Percentiles rank a stretch among this genome's conserved stretches.
These are phyloP conservation scores for Palythoa grandiflora DNA, from an alignment of 92 coral and sea anemone species.

Conservation along the genomic window DNA sequence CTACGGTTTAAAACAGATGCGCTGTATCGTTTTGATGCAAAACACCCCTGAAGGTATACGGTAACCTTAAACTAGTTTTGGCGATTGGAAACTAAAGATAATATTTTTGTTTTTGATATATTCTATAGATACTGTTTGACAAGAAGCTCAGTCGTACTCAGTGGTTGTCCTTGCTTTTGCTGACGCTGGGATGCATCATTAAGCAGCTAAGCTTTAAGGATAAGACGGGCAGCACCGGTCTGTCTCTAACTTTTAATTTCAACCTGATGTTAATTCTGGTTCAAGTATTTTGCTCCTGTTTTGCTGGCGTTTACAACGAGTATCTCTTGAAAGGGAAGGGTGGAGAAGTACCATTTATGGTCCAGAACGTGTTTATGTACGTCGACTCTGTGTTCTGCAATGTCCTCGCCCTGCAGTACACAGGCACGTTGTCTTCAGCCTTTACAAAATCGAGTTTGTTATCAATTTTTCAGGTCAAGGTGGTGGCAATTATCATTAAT, in stretches of 20 bases:
- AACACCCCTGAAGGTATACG: too few species aligned
- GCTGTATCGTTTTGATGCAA: too few species aligned
- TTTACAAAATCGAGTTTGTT: conserved; percentile 77
- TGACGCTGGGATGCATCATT: conserved; percentile 90
- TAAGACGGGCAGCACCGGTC: conserved; percentile 59
- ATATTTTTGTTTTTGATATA: neutral
- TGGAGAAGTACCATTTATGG: conserved; percentile 91
- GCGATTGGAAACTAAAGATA: neutral
- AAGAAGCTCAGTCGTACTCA: conserved; percentile 83
- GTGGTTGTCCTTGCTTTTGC: conserved; percentile 90
- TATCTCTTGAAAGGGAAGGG: conserved; percentile 94
- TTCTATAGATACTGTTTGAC: conserved; percentile 80
- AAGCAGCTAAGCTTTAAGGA: conserved; percentile 80
- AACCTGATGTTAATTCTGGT: conserved; percentile 89
- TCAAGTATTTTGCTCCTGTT: conserved; percentile 96
- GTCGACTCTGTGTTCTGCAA: conserved; percentile 89
- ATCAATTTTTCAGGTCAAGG: conserved; percentile 77
- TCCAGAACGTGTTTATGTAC: conserved; percentile 96
- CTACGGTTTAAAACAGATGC: too few species aligned
- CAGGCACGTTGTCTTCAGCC: conserved; percentile 80
- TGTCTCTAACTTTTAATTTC: conserved; percentile 73
- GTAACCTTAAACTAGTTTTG: neutral
- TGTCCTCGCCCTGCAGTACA: conserved; percentile 71
- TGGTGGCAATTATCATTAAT: conserved; percentile 83
- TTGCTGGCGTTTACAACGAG: conserved; percentile 99